Conservation (phyloP, 2,888 invertebrate species). For the Eupithecia vulgata region DNA sequence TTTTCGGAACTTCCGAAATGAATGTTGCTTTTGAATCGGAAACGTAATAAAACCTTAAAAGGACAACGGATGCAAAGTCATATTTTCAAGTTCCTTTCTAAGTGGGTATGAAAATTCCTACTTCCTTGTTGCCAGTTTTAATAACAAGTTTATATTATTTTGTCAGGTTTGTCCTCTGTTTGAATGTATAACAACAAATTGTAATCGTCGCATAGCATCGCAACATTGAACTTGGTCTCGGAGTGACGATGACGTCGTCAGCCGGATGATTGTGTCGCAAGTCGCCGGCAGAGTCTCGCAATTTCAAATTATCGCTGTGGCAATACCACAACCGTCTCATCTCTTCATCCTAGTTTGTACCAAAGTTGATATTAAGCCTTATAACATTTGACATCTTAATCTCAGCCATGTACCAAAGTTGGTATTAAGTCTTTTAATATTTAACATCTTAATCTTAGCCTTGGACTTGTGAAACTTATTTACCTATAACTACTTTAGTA, state of each 20-base stretch:
- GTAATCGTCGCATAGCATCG: background rate
- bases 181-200: background rate
- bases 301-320: conserved; percentile 21
- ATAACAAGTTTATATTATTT: background rate
- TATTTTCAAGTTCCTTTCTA: background rate
- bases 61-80: conserved; percentile 1
- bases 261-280: conserved; percentile 18
- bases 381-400: background rate
- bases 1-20: background rate
- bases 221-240: conserved; percentile 30
- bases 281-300: conserved; percentile 12
- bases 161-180: background rate
- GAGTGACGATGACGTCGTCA: conserved; percentile 1
- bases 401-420: conserved; percentile 13
- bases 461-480: background rate
- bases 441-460: background rate
- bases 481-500: background rate
- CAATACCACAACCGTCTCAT: conserved; percentile 5
- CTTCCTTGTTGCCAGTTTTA: background rate
- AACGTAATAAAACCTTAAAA: conserved; percentile 8
- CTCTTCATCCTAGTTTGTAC: conserved; percentile 10
- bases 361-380: conserved; percentile 9
- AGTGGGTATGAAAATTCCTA: conserved; percentile 1
- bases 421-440: conserved; percentile 3
- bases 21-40: background rate